These are phyloP conservation scores for Lordiphosa collinella DNA, from an alignment of 1,140 invertebrate genomes.

Conservation along the genomic window DNA sequence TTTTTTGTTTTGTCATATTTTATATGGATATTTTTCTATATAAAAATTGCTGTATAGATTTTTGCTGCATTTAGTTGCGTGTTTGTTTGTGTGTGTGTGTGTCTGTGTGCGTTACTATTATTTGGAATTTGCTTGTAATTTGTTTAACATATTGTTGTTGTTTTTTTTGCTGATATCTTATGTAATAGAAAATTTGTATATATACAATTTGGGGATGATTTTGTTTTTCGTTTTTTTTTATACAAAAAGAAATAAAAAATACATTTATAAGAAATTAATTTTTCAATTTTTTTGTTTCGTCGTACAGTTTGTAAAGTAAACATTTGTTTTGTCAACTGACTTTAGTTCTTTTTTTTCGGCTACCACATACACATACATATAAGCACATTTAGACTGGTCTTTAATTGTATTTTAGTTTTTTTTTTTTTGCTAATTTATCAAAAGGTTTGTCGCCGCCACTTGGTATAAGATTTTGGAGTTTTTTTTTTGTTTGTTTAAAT, in stretches of 20 bases:
- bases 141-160: constrained; percentile 31
- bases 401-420: constrained; percentile 9
- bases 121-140: constrained; percentile 59
- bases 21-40: constrained; percentile 45
- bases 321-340: constrained; percentile 35
- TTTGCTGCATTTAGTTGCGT: background rate
- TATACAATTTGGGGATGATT: background rate
- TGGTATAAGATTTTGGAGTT: background rate
- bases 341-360: constrained; percentile 12
- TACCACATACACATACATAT: constrained; percentile 25
- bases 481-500: constrained; percentile 49
- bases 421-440: constrained; percentile 26
- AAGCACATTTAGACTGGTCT: constrained; percentile 62
- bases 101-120: constrained; percentile 24
- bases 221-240: constrained; percentile 11
- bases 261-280: constrained; percentile 63
- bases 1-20: constrained; percentile 17
- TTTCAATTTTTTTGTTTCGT: constrained; percentile 12
- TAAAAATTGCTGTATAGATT: constrained; percentile 25
- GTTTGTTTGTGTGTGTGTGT: background rate
- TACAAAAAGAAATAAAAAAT: constrained; percentile 39
- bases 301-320: constrained; percentile 52
- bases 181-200: background rate
- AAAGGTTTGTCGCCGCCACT: constrained; percentile 2
- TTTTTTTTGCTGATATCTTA: constrained; percentile 23